Evolutionary conservation across 2,797 vertebrate species (phyloP), one percentile per base, ranked within the genome.

Genomic region (Saxicola maurus): DNA sequence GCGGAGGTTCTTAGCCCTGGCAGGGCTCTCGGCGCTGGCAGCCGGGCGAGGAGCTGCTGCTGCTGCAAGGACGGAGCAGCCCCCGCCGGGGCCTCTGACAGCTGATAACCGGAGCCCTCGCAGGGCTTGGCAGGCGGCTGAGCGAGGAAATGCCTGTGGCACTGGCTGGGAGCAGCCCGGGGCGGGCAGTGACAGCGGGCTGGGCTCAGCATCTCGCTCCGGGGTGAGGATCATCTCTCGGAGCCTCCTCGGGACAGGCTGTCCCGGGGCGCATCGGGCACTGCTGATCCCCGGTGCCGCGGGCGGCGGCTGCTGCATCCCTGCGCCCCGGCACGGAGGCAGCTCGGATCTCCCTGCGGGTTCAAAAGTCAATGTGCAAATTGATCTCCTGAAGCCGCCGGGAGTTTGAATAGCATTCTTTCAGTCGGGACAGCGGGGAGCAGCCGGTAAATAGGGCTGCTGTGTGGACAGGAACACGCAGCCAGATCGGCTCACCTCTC

Each of bases 141-240:
- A 86, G 88, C 6, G 8, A 88, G 90, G 94, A 93, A 92, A 92
- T 92, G 94, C 92, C 86, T 91, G 93, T 87, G 86, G 86, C 88
- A 83, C 66, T 5, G 74, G 31, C 77, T 59, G 69, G 35, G 73
- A 89, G 68, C 90, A 81, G 82, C 65, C 31, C 57, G 6, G 5
- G 31, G 65, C 8, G 3, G 76, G 68, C 7, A 3, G 49, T 40
- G 93, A 49, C 81, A 56, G 7, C 49, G 30, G n/a, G 7, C 69
- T 14, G 77, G 19, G 62, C 71, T 86, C 66, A 56, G 7, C 42
- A 15, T 90, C 81, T 80, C 59, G 43, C 67, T 46, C 23, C 1
- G 8, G 62, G 59, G 9, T 20, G 59, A 61, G 48, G n/a, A 55
- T 83, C 16, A 6, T 40, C 67, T 31, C 81, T 4, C 1, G 66